Base-by-base conservation (phyloP, 2,888 invertebrate genomes). In the Drosophila lacicola region DNA sequence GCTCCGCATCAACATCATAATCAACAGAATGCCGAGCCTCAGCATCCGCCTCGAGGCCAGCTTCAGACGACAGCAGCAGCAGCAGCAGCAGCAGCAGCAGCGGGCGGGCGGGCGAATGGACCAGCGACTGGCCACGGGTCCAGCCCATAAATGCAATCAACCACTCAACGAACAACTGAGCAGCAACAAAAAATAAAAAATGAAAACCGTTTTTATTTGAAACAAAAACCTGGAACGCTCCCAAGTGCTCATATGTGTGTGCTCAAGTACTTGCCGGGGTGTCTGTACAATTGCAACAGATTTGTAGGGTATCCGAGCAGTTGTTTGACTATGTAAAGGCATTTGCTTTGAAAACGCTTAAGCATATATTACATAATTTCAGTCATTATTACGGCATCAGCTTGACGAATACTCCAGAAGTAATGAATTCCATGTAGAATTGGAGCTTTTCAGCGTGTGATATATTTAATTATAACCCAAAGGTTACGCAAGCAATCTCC, bases 141-240 rank as follows among this genome's bases (percentile, higher is more conserved):
- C 70, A 58, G 74, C 66, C 80, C 70, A 71, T 88, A 80, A 88
- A 73, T 72, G 88, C 79, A 83, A 85, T 85, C 89, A 89, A 89
- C 89, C 85, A 89, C 89, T 89, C 70, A 68, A 87, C 64, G 51
- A 55, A 54, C 64, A 67, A 69, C 67, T 63, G 62, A 66, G 56
- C 54, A 65, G 37, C 29, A 44, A 65, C 14, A 46, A 3, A 65
- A 25, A 9, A 39, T 39, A 14, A n/a, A 4, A 41, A 63, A 69
- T 65, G 65, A 62, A 64, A 50, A 46, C 45, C 50, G 56, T 64
- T 73, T 67, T 58, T 33, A 49, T 70, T 65, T 61, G 63, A 62
- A 78, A 74, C 63, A 76, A 78, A 70, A 69, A 55, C 56, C 49
- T 53, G 55, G 46, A 63, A 60, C 55, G 50, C 5, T 57, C 11